A percentile compares a stretch with the other conserved stretches of the same genome.
These are phyloP conservation scores for Antheraea mylitta DNA, from an alignment of 1,140 invertebrate genomes.

Conservation along the genomic window DNA sequence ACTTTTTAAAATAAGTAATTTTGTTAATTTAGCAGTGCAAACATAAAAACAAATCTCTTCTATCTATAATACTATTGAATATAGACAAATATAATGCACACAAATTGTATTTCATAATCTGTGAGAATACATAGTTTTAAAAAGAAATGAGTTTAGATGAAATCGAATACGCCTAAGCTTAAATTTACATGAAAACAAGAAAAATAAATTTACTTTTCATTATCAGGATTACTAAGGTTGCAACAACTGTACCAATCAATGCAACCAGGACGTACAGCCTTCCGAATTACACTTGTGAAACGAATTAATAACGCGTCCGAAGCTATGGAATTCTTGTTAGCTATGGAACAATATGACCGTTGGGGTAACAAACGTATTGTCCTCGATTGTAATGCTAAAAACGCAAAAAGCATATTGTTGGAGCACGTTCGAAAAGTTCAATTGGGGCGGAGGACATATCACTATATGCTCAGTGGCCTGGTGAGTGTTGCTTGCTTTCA, in stretches of 20 bases:
- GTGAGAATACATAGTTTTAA: too few relatives aligned
- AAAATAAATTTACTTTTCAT: conserved; percentile 15
- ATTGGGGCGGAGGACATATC: conserved; percentile 92
- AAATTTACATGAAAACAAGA: neutral
- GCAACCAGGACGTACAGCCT: conserved; percentile 85
- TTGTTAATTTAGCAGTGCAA: too few relatives aligned
- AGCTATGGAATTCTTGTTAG: conserved; percentile 89
- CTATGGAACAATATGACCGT: conserved; percentile 88
- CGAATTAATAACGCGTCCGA: conserved; percentile 89
- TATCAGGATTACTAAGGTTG: conserved; percentile 82
- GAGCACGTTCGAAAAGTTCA: conserved; percentile 92
- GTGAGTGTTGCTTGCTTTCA: conserved; percentile 80
- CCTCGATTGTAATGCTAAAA: conserved; percentile 92
- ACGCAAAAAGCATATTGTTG: conserved; percentile 93
- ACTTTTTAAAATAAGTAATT: too few relatives aligned
- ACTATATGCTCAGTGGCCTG: conserved; percentile 94
- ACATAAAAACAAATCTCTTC: too few relatives aligned
- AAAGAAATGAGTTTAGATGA: too few relatives aligned
- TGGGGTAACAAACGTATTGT: conserved; percentile 94
- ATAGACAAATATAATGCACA: too few relatives aligned
- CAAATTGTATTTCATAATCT: too few relatives aligned
- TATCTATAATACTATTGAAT: too few relatives aligned
- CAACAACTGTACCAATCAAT: conserved; percentile 31
- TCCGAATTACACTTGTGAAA: conserved; percentile 91
- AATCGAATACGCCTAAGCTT: neutral